Conservation (phyloP, 2,888 invertebrate species). For the Leptarthrus brevirostris region DNA sequence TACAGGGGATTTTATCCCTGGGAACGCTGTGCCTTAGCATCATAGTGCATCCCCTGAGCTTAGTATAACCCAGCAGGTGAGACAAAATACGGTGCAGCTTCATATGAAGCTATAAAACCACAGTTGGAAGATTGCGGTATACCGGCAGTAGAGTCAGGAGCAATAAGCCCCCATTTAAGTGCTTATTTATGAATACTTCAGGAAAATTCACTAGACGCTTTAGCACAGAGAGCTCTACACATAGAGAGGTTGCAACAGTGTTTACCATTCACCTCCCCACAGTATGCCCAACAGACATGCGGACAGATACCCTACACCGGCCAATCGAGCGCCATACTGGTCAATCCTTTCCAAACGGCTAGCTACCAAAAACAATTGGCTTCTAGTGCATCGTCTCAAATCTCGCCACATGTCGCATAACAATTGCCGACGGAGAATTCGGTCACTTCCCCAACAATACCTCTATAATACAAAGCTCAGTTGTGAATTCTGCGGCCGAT, state of each 20-base stretch:
- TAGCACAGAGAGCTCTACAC: background rate
- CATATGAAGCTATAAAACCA: background rate
- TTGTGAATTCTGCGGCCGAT: too few relatives aligned
- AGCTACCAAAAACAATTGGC: too few relatives aligned
- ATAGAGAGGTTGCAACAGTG: constrained; percentile 1
- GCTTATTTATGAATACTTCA: background rate
- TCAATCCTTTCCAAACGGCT: too few relatives aligned
- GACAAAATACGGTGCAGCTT: background rate
- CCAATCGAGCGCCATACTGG: too few relatives aligned
- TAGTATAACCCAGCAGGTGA: background rate
- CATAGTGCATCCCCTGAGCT: too few relatives aligned
- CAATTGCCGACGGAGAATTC: too few relatives aligned
- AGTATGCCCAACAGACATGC: background rate
- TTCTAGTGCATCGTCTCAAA: too few relatives aligned
- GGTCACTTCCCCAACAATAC: too few relatives aligned
- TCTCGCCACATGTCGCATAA: too few relatives aligned
- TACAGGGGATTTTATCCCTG: too few relatives aligned
- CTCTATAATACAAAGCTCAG: too few relatives aligned
- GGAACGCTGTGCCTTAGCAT: too few relatives aligned
- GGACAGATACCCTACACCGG: background rate
- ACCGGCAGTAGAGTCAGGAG: background rate
- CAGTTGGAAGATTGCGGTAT: background rate
- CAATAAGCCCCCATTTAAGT: background rate
- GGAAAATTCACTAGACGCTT: background rate
- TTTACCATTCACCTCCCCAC: background rate